Base-by-base conservation (phyloP, 1,140 invertebrate species). In the Bombus turneri region DNA sequence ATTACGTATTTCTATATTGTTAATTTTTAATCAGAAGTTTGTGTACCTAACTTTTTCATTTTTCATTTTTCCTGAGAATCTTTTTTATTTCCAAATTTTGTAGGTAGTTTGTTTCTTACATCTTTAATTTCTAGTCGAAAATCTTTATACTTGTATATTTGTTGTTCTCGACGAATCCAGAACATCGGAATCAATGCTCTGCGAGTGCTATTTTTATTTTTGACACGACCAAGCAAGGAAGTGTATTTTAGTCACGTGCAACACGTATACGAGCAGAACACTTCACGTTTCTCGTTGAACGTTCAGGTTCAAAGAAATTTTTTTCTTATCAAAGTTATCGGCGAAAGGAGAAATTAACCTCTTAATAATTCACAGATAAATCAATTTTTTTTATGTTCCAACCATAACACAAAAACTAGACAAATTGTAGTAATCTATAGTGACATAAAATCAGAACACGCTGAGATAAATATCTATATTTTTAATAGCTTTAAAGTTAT, bases 191-290 rank as follows among this genome's bases (percentile, higher is more conserved):
- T 73, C 57, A 53, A 53, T 53, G 18, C 47, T 53, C 18, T 53
- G 47, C 47, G 37, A 43, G 39, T 47, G 43, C 57, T 73, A 87
- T 81, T 76, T 87, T 84, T 87, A 87, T 88, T 88, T 68, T 72
- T 37, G 68, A 81, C 86, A 85, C 86, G 81, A 28, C 43, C 81
- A 66, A 88, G 72, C 76, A 86, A 88, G 81, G 77, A 88, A 88
- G 86, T 47, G 73, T 88, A 88, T 87, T 88, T 88, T 66, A 76
- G 85, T 88, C 86, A 87, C 87, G 81, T 71, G 77, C 75, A 18
- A n/a, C 37, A 39, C 73, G 53, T 72, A 81, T 73, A 81, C 71
- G 37, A 37, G n/a, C 78, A 84, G 41, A 86, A 80, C 64, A 83
- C 64, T 39, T 41, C 75, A 79, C 57, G 31, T 22, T 53, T 22